These are phyloP conservation scores for Meteorus colon DNA, from an alignment of 2,888 invertebrate species.

Conservation along the genomic window DNA sequence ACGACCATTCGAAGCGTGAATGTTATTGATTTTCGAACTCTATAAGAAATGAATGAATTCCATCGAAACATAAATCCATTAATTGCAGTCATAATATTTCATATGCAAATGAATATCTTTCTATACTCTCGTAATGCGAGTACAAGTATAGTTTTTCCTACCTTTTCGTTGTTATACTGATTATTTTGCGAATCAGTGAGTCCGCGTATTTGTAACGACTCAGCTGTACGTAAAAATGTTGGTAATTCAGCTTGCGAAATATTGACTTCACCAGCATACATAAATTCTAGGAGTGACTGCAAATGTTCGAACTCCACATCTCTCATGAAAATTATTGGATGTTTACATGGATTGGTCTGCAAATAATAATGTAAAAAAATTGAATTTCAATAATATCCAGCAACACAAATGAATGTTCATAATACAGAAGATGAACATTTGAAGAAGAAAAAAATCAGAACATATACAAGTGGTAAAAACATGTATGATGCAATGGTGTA, in stretches of 20 bases:
- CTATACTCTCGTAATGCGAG: no score
- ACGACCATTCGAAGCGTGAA: slow-evolving; percentile 71
- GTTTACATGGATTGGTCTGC: slow-evolving; percentile 88
- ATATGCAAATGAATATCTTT: not conserved
- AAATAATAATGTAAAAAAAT: slow-evolving; percentile 64
- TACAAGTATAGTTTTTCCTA: slow-evolving; percentile 34
- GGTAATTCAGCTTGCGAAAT: slow-evolving; percentile 86
- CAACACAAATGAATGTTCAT: slow-evolving; percentile 11
- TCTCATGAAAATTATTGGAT: slow-evolving; percentile 89
- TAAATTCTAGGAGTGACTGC: slow-evolving; percentile 86
- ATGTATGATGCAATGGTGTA: slow-evolving; percentile 34
- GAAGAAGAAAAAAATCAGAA: slow-evolving; percentile 7
- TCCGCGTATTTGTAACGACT: slow-evolving; percentile 85
- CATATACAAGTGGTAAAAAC: slow-evolving; percentile 8
- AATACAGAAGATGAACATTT: not conserved
- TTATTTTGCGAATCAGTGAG: slow-evolving; percentile 78
- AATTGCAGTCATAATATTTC: not conserved
- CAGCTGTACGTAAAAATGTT: slow-evolving; percentile 84
- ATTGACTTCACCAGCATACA: slow-evolving; percentile 91
- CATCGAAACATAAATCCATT: slow-evolving; percentile 1
- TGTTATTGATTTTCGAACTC: slow-evolving; percentile 70
- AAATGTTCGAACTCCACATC: slow-evolving; percentile 87
- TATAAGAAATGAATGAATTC: slow-evolving; percentile 49
- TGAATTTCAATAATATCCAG: not conserved
- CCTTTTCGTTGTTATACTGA: slow-evolving; percentile 73